phyloP scores from a whole-genome alignment of 2,797 vertebrate species.

The Coregonus suidteri region DNA sequence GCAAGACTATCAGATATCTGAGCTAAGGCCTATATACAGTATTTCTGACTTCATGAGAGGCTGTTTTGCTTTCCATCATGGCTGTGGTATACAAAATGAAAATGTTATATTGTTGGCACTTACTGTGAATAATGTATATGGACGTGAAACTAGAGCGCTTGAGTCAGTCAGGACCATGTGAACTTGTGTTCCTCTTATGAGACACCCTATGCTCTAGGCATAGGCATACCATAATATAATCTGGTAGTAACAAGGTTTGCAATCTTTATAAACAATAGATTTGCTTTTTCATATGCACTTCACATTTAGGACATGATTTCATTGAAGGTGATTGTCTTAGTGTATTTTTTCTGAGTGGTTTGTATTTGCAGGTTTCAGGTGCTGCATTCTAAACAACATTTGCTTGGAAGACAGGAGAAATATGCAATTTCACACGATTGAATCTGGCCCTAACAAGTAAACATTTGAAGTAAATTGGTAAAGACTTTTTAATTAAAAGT shows the following conservation, averaged over 20 bases:
- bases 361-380: background rate
- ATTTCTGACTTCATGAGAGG: background rate
- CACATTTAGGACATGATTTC: no score
- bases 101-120: no score
- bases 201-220: background rate
- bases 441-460: background rate
- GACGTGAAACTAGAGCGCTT: background rate
- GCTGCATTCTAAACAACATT: no score
- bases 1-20: background rate
- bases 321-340: background rate
- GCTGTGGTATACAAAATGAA: background rate
- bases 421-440: background rate
- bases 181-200: background rate
- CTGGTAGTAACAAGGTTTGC: no score
- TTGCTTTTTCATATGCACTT: no score
- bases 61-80: background rate
- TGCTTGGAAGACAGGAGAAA: background rate
- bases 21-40: background rate
- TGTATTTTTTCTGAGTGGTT: background rate
- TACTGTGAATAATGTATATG: background rate
- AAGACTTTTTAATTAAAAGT: background rate
- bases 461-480: background rate
- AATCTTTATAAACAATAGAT: no score
- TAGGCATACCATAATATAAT: no score
- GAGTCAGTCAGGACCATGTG: background rate